These are phyloP conservation scores for Manis pentadactyla DNA, from an alignment of 2,797 vertebrate species.

Conservation along the genomic window DNA sequence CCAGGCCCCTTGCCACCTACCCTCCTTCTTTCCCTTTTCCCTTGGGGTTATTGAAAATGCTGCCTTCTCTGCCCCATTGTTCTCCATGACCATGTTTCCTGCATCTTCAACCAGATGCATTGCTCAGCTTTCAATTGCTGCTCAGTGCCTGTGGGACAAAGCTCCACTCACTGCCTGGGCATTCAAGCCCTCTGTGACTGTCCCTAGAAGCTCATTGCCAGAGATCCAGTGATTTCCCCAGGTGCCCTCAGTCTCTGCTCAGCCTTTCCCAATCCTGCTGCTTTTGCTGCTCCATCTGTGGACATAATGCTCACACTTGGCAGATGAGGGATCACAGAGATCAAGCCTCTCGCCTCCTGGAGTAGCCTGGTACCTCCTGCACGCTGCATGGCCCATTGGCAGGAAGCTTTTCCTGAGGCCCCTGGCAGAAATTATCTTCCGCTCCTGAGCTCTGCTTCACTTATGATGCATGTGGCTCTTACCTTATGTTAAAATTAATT, in stretches of 20 bases:
- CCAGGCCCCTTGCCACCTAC: background rate
- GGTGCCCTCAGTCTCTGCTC: background rate
- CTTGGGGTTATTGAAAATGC: background rate
- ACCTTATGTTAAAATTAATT: background rate
- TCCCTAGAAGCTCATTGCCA: background rate
- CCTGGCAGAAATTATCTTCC: background rate
- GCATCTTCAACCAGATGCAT: background rate
- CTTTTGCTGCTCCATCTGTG: background rate
- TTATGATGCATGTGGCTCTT: background rate
- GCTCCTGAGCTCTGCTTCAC: background rate
- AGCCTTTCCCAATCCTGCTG: background rate
- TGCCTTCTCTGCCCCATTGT: rapidly evolving
- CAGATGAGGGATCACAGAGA: background rate
- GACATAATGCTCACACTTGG: background rate
- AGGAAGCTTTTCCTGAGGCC: background rate
- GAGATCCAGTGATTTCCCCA: background rate
- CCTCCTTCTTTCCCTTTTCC: background rate
- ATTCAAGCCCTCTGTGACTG: background rate
- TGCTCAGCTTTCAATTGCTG: background rate
- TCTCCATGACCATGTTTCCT: background rate
- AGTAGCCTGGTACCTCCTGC: background rate
- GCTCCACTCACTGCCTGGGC: rapidly evolving
- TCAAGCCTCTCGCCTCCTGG: rapidly evolving
- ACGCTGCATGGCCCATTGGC: rapidly evolving
- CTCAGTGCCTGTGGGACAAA: background rate